These are phyloP conservation scores for Steinernema feltiae DNA, from an alignment of 1,140 invertebrate genomes.

Conservation along the genomic window DNA sequence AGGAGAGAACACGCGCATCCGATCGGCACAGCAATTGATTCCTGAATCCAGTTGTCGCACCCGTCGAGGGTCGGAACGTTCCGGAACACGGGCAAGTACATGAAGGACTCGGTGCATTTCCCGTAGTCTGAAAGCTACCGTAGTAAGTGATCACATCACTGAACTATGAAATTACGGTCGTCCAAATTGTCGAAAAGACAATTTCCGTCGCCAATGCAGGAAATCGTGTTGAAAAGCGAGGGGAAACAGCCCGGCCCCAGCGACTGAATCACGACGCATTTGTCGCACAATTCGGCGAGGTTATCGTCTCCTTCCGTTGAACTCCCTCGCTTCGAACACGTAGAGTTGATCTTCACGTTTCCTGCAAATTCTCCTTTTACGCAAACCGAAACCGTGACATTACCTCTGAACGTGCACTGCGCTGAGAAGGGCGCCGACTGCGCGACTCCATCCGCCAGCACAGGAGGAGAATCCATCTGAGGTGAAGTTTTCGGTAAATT, in stretches of 20 bases:
- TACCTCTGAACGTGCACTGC: background rate
- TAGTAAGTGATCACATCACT: background rate
- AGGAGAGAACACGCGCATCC: background rate
- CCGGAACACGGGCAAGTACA: background rate
- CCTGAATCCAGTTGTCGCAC: background rate
- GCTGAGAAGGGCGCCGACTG: background rate
- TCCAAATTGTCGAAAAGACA: background rate
- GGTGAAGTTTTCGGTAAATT: background rate
- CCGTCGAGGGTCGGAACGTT: background rate
- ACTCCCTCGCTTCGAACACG: background rate
- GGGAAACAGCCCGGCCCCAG: background rate
- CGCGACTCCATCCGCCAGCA: background rate
- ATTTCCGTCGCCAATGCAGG: background rate
- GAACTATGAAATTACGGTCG: background rate
- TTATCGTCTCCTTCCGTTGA: background rate
- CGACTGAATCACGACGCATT: background rate
- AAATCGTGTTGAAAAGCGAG: constrained; percentile 6
- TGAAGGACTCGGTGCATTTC: background rate
- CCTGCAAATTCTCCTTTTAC: background rate
- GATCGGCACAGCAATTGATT: background rate
- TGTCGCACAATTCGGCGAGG: background rate
- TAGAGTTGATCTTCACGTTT: constrained; percentile 6
- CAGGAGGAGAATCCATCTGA: background rate
- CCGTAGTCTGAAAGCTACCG: background rate
- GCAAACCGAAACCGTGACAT: background rate